Evolutionary conservation across 2,888 invertebrate species (phyloP), one percentile per base, ranked within the genome.

Genomic region (Trichogramma evanescens): DNA sequence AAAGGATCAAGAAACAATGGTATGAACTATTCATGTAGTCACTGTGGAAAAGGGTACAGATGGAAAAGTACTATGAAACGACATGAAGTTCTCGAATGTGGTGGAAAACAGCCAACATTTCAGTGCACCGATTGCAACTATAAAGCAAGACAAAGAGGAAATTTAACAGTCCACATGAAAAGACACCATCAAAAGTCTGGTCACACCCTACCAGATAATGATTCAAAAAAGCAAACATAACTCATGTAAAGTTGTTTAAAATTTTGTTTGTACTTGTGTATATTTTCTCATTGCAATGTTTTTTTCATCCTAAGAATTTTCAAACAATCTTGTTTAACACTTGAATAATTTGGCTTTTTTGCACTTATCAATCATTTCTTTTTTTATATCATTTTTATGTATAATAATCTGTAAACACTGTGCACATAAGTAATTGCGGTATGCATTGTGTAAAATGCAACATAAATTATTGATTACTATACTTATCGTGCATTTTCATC

Each of bases 1-100:
- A n/a, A 45, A 45, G n/a, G 9, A n/a, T 45, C 45, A 45, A 9
- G 8, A n/a, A 9, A 8, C n/a, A 8, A 8, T 45, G 45, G 9
- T 45, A 8, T n/a, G 8, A 86, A 86, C 72, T 90, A 89, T 78
- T 85, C 88, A 54, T 91, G 91, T 73, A 83, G 89, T 56, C 89
- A 90, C 74, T 92, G 92, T 79, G 91, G 91, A 65, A 91, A 91
- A 77, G 84, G 87, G 66, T 92, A 92, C 78, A 85, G 91, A 70
- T 91, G 91, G 91, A 91, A 91, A 79, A 90, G 90, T 54, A 91
- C 91, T 60, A 82, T 91, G 81, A 83, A 88, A 8, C 84, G 89
- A 4, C 91, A 91, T 80, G 90, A 89, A 78, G 87, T 86, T 80
- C 89, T 90, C 64, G 91, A 91, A 78, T 91, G 91, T 78, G 89